These are phyloP conservation scores for Spea bombifrons DNA, from an alignment of 2,113 vertebrate genomes.

Conservation along the genomic window DNA sequence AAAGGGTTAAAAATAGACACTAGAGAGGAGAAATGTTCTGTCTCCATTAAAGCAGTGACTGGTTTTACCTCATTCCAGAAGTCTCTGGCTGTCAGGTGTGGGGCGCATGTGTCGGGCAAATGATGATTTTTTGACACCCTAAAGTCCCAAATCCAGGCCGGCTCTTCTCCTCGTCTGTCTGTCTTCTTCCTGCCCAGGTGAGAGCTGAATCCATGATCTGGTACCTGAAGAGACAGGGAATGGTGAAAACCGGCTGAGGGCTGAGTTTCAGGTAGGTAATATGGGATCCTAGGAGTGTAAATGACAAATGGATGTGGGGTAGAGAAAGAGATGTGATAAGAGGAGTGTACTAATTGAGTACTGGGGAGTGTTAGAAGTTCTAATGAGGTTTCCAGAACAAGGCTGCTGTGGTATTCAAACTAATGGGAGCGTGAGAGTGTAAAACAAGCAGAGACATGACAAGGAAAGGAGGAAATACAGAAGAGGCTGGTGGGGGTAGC, in stretches of 20 bases:
- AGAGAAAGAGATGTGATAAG: not conserved
- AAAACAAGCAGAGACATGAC: conserved; percentile 17
- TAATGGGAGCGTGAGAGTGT: not conserved
- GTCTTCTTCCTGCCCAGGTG: conserved; percentile 5
- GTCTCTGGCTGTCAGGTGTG: conserved; percentile 38
- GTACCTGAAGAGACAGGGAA: not conserved
- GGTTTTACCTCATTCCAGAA: conserved; percentile 47
- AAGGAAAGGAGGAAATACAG: not conserved
- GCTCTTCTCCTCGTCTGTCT: not conserved
- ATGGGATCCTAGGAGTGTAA: not conserved
- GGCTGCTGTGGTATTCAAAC: not conserved
- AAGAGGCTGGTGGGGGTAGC: not conserved
- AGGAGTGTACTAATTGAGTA: not conserved
- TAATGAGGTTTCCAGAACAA: not conserved
- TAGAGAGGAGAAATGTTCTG: conserved; percentile 23
- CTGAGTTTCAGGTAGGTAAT: conserved; percentile 1
- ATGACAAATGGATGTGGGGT: not conserved
- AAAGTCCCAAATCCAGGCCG: conserved; percentile 6
- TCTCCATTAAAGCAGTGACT: conserved; percentile 34
- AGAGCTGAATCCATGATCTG: not conserved
- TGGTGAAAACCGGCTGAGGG: not conserved
- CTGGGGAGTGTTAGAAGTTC: not conserved
- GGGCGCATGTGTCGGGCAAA: conserved; percentile 4
- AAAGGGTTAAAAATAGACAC: conserved; percentile 49
- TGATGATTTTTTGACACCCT: conserved; percentile 40